Base-by-base conservation (phyloP, 2,888 invertebrate species). In the Acanthococcus lagerstroemiae region DNA sequence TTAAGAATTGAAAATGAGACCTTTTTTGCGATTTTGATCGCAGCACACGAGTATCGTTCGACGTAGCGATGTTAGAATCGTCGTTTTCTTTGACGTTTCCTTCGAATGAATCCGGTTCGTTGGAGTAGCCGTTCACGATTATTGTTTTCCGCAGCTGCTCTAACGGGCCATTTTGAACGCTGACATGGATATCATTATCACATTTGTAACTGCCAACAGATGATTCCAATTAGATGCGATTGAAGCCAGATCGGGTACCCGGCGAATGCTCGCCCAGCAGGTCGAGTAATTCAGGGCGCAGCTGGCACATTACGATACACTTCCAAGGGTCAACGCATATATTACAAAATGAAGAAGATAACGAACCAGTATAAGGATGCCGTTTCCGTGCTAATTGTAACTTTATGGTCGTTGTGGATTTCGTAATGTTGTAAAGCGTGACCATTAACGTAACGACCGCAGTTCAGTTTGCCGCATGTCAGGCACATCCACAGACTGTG, bases 401-500 rank as follows among this genome's bases (percentile, higher is more conserved):
- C 80, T 72, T 83, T 82, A 74, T 90, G 90, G 70, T 82, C 79
- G 67, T 76, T 74, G 68, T 79, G 76, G 72, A 82, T 80, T 70
- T 81, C 79, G 68, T 83, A 84, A 77, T 90, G 90, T 70, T 80
- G 77, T 71, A 86, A 81, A 22, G 88, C 88, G 77, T 90, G 89
- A 7, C 84, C 87, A 70, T 83, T 85, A 67, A 86, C 82, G 74
- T 88, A 88, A 61, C 88, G 83, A 67, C 89, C 88, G 77, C 90
- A 90, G 72, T 84, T 82, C 68, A 88, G 80, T 56, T 79, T 78
- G 7, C 88, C 88, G 76, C 90, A 90, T 68, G 82, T 80, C 70
- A 89, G 78, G 74, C 90, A 90, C 70, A 90, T 78, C 88, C 88
- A 89, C 69, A 85, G 84, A 75, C 85, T 86, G 70, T 84, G 82